Evolutionary conservation across 1,140 invertebrate species (phyloP).

Genomic region (Caerostris extrusa): DNA sequence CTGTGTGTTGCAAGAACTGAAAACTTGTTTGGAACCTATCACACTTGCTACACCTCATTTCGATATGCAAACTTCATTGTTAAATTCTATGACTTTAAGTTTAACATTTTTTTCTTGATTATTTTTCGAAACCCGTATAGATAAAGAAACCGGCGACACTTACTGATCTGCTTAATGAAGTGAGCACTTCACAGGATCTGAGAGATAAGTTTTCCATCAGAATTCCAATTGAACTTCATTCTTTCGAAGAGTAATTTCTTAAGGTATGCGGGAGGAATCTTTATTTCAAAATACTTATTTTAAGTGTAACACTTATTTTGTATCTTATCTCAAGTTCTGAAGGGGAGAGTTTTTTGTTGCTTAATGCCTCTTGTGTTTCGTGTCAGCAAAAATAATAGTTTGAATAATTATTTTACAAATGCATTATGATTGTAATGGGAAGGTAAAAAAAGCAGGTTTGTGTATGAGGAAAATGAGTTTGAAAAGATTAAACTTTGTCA

Average conservation of each 20-base stretch:
- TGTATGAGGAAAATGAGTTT: neutral
- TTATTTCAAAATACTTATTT: slow-evolving; percentile 54
- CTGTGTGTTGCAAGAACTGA: too few relatives aligned
- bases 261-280: slow-evolving; percentile 37
- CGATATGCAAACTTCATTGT: too few relatives aligned
- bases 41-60: neutral
- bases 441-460: neutral
- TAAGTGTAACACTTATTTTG: neutral
- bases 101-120: neutral
- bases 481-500: neutral
- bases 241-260: slow-evolving; percentile 5
- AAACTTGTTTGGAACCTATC: neutral
- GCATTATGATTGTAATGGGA: neutral
- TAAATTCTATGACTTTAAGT: neutral
- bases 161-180: slow-evolving; percentile 37
- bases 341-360: neutral
- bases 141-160: neutral
- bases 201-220: slow-evolving; percentile 53
- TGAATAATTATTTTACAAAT: slow-evolving; percentile 4
- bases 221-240: slow-evolving; percentile 51
- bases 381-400: neutral
- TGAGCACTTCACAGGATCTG: slow-evolving; percentile 8
- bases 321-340: neutral
- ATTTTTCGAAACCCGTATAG: slow-evolving; percentile 22
- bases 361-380: neutral